Base-by-base conservation (phyloP, 2,113 vertebrate species). In the Psilopogon haemacephalus region DNA sequence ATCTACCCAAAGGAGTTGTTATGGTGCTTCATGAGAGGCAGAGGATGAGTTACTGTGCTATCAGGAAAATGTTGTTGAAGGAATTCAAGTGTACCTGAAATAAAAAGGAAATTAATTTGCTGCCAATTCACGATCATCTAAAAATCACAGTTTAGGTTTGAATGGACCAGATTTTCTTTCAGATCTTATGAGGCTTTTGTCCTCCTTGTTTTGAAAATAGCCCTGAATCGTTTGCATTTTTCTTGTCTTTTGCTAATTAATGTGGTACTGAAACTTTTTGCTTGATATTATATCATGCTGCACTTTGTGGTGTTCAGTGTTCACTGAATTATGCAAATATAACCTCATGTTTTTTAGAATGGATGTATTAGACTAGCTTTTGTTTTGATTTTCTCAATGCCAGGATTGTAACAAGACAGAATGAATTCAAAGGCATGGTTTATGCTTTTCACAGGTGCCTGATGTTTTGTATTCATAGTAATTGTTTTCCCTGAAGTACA, bases 401-500 rank as follows among this genome's bases (percentile, higher is more conserved):
- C 12, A 35, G 64, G 46, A 68, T 68, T 91, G 46, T 87, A 92
- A 81, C 46, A 85, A 92, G 90, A 73, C 60, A 81, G 50, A 92
- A 84, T 84, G 93, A 91, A 82, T 93, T 84, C 83, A 88, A 35
- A 85, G 77, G 72, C 68, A 73, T 69, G 76, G 64, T 77, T 90
- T 95, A 56, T 85, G 67, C 67, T 95, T 96, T 92, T 92, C 89
- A 91, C 79, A 94, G 91, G 91, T 95, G 95, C 90, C 86, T 88
- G 80, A 77, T 93, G 69, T 93, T 97, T 97, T 93, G 87, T 90
- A 88, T 76, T 95, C 74, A 75, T 70, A 92, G 88, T 95, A 90
- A 96, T 95, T 95, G 92, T 96, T 96, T 95, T 93, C 95, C 97
- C 93, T 75, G 56, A 96, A 94, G 96, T 93, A 88, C 92, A 81